These are phyloP conservation scores for Sesamia nonagrioides DNA, from an alignment of 1,140 invertebrate species.

Conservation along the genomic window DNA sequence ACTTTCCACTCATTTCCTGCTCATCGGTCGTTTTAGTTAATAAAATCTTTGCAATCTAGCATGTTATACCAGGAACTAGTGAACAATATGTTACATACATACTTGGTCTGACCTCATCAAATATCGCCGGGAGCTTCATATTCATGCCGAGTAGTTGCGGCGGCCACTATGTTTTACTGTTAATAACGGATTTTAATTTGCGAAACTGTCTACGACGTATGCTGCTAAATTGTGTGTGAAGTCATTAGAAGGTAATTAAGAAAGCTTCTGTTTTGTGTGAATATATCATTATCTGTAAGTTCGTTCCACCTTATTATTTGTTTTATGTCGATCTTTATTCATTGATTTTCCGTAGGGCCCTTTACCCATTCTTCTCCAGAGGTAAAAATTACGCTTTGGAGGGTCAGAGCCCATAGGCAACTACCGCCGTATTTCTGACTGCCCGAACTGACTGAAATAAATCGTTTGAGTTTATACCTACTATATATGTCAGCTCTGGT, in stretches of 20 bases:
- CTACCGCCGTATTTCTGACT: too few species aligned
- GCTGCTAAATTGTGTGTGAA: conserved; percentile 18
- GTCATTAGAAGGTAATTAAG: conserved; percentile 34
- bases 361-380: too few species aligned
- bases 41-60: background rate
- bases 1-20: conserved; percentile 26
- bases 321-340: background rate
- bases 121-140: conserved; percentile 19
- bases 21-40: background rate
- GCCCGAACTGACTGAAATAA: too few species aligned
- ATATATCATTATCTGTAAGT: background rate
- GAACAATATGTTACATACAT: conserved; percentile 39
- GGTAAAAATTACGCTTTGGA: too few species aligned
- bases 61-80: conserved; percentile 36
- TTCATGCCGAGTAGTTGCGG: conserved; percentile 39
- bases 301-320: background rate
- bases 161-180: conserved; percentile 54
- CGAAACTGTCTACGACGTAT: conserved; percentile 26
- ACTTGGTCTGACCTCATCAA: conserved; percentile 31
- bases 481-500: too few species aligned
- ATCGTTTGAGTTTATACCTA: too few species aligned
- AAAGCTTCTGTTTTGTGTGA: conserved; percentile 3
- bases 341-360: too few species aligned
- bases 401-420: too few species aligned
- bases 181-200: conserved; percentile 55